Conservation (phyloP, 1,140 invertebrate species). For the Ruditapes philippinarum region DNA sequence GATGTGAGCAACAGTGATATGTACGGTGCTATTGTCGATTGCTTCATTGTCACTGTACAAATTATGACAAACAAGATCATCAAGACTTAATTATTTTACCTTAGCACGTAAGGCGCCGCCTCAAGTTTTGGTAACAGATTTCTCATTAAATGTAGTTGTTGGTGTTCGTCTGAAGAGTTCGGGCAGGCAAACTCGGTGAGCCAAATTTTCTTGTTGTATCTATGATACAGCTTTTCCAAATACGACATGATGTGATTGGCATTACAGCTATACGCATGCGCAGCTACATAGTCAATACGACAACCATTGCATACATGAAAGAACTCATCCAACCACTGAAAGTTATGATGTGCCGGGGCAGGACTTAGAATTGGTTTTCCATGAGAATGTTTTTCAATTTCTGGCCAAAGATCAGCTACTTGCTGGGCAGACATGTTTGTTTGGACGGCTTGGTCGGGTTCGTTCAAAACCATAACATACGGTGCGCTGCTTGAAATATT, state of each 20-base stretch:
- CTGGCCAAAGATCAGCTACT: constrained; percentile 3
- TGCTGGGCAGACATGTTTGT: constrained; percentile 10
- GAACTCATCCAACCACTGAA: constrained; percentile 64
- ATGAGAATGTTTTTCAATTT: neutral
- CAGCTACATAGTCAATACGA: constrained; percentile 69
- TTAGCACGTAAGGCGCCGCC: no score
- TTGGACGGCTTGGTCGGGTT: neutral
- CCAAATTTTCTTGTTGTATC: neutral
- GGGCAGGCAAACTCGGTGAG: constrained; percentile 18
- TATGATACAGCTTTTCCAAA: neutral
- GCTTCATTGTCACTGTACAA: no score
- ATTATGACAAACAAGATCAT: no score
- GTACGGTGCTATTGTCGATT: no score
- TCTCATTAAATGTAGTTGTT: no score
- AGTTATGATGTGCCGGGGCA: neutral
- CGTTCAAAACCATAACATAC: constrained; percentile 22
- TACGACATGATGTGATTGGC: neutral
- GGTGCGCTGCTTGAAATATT: neutral
- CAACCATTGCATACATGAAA: constrained; percentile 68
- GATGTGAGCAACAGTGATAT: no score
- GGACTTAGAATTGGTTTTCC: constrained; percentile 20
- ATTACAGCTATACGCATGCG: constrained; percentile 32
- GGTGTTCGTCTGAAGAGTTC: no score
- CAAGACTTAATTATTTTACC: no score
- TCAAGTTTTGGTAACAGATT: no score